Evolutionary conservation across 2,888 invertebrate species (phyloP), one percentile per base, ranked within the genome.

Genomic region (Empis livida): DNA sequence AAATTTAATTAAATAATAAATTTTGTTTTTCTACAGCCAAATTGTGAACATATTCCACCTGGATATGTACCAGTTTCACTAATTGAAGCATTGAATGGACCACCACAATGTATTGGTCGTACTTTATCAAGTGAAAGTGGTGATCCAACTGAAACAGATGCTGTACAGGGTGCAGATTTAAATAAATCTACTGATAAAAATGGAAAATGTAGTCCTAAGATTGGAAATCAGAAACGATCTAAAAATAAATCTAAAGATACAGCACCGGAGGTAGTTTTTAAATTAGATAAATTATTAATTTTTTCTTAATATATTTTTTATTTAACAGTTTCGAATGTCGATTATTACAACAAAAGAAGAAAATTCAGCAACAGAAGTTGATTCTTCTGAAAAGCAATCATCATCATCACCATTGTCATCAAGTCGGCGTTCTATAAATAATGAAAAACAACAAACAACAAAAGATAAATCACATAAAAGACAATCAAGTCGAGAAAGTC

Each of bases 31-130:
- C 45, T 32, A 5, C 30, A 55, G 57, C 56, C 64, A 3, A 59
- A 62, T 6, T 59, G 64, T 45, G 68, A 69, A 51, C 61, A 88
- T 63, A 87, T 94, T 59, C 95, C 94, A 11, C 78, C 85, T 0
- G 95, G 95, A 1, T 96, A 93, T 69, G 90, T 94, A 72, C 84
- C 92, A 27, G 89, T 96, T 45, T 89, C 95, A 0, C 74, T 96
- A 45, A 87, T 96, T 55, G 96, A 96, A 72, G 96, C 96, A 5
- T 73, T 96, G 46, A 96, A 96, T 72, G 96, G 96, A 0, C 94
- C 93, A 9, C 84, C 68, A 13, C 65, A 65, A 43, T 63, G 60
- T 50, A 59, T 62, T 45, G 56, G 57, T 13, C 57, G 64, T 5
- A 50, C 56, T 20, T 60, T 58, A 49, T 56, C 55, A 3, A 32